These are phyloP conservation scores for Dolichotis patagonum DNA, from an alignment of 2,113 vertebrate species.

Conservation along the genomic window DNA sequence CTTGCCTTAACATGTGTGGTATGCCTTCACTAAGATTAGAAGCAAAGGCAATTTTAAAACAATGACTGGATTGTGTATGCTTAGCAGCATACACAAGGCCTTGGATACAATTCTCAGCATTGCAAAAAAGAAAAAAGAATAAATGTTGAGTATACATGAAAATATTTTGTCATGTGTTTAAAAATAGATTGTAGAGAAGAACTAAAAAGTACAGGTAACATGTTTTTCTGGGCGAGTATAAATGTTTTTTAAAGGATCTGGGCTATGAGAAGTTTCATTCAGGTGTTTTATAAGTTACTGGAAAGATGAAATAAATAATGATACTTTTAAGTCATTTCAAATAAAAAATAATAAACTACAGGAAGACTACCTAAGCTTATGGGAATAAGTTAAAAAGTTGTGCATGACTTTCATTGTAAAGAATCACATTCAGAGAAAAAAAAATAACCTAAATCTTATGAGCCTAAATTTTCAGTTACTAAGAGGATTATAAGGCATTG, in stretches of 20 bases:
- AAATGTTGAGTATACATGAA: background rate
- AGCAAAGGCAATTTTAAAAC: background rate
- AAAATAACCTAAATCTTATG: no score
- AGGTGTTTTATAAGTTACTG: background rate
- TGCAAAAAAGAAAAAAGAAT: background rate
- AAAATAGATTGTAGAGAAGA: constrained; percentile 3
- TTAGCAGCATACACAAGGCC: background rate
- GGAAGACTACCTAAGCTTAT: background rate
- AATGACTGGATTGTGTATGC: background rate
- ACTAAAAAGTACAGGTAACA: background rate
- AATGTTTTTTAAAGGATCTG: background rate
- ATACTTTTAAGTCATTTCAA: background rate
- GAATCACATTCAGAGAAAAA: background rate
- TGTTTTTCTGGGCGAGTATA: background rate
- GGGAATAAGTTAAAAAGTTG: no score
- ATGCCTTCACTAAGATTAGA: background rate
- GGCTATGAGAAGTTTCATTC: background rate
- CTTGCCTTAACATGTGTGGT: background rate
- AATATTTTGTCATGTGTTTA: background rate
- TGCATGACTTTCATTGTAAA: background rate
- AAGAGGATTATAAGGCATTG: background rate
- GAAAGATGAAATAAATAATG: background rate
- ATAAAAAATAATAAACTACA: background rate
- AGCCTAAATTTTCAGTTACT: background rate
- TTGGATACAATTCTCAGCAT: background rate